A percentile compares a stretch with the other conserved stretches of the same genome.
Conservation (phyloP, 2,888 invertebrate genomes). For the Parnassius glacialis region DNA sequence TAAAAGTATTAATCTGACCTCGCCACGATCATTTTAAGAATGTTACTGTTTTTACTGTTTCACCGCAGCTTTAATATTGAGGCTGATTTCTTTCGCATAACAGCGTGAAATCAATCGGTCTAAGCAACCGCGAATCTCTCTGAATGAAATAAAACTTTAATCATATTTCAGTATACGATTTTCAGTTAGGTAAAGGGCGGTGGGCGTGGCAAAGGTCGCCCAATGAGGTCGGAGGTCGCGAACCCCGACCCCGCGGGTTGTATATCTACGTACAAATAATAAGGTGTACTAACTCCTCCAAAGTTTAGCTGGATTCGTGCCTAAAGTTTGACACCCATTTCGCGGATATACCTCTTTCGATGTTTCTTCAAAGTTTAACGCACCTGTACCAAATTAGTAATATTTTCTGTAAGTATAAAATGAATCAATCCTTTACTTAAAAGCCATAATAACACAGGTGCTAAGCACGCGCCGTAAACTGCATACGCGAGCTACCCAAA, state of each 20-base stretch:
- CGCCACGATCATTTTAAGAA: no score
- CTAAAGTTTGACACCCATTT: constrained; percentile 51
- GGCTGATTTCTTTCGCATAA: no score
- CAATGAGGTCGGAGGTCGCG: constrained; percentile 77
- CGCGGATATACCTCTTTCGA: not conserved
- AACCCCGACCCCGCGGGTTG: constrained; percentile 54
- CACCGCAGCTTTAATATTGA: no score
- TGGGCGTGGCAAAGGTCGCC: constrained; percentile 75
- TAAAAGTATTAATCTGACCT: no score
- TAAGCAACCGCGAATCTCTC: not conserved
- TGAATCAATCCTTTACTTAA: no score
- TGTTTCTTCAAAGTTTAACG: not conserved
- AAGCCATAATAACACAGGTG: no score
- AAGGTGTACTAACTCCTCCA: constrained; percentile 41
- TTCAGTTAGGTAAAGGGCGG: constrained; percentile 54
- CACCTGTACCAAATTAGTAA: no score
- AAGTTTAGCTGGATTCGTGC: constrained; percentile 48
- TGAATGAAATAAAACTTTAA: not conserved
- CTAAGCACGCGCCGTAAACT: no score
- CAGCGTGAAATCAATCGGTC: no score
- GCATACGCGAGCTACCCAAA: no score
- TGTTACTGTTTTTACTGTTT: no score
- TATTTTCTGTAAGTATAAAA: no score
- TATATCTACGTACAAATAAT: constrained; percentile 20
- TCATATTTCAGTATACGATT: constrained; percentile 25